phyloP scores from a whole-genome alignment of 2,797 vertebrate genomes.

The Clarias pachynema region DNA sequence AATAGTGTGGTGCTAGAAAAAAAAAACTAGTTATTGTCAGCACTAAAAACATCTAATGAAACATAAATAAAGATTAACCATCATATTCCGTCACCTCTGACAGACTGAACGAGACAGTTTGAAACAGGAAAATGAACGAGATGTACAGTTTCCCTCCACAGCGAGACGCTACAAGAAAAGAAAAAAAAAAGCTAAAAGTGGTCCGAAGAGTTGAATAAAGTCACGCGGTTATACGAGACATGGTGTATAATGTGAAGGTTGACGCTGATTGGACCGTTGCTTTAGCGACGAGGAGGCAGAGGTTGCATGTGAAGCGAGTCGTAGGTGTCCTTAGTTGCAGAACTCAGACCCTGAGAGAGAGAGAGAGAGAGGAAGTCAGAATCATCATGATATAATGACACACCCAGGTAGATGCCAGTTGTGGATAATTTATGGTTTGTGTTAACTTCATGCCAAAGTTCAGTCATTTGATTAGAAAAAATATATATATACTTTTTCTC shows the following conservation, averaged over 20 bases:
- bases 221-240: not conserved
- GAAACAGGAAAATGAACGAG: not conserved
- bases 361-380: not conserved
- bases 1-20: not conserved
- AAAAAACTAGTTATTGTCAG: not conserved
- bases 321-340: conserved; percentile 85
- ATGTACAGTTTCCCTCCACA: not conserved
- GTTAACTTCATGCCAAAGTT: not conserved
- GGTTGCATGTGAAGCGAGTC: conserved; percentile 85
- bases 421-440: not conserved
- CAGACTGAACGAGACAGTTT: not conserved
- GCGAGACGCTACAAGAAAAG: not conserved
- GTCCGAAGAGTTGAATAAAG: not conserved
- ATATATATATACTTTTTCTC: no score
- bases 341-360: conserved; percentile 79
- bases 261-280: not conserved
- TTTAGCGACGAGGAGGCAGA: conserved; percentile 71
- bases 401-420: not conserved
- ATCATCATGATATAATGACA: not conserved
- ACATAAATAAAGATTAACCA: not conserved
- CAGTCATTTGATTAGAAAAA: not conserved
- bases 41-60: no score
- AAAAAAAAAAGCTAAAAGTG: not conserved
- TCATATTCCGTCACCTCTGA: not conserved
- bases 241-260: not conserved